These are phyloP conservation scores for Eristalis tenax DNA, from an alignment of 2,888 invertebrate genomes.

Conservation along the genomic window DNA sequence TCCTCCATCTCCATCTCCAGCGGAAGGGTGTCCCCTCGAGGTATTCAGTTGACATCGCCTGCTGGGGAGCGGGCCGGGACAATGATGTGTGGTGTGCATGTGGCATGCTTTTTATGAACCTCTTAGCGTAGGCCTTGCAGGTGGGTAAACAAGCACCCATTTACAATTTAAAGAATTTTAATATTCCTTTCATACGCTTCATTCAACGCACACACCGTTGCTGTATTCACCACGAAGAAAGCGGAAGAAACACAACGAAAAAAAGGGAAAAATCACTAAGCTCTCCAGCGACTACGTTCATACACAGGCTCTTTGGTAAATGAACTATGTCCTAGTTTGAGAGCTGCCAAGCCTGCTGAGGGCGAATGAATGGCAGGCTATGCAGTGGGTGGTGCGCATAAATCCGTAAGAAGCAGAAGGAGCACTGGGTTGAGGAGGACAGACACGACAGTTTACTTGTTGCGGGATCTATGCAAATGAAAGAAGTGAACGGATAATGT, in stretches of 20 bases:
- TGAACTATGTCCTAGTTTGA: conserved; percentile 20
- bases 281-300: background rate
- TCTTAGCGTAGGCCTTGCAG: conserved; percentile 43
- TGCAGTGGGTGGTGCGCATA: background rate
- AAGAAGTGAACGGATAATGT: conserved; percentile 18
- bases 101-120: conserved; percentile 27
- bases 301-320: background rate
- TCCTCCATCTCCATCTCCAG: conserved; percentile 9
- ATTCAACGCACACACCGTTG: conserved; percentile 28
- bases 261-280: background rate
- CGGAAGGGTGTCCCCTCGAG: conserved; percentile 3
- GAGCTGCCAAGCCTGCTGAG: background rate
- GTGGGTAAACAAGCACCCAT: conserved; percentile 58
- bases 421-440: background rate
- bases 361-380: background rate
- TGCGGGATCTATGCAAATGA: conserved; percentile 6
- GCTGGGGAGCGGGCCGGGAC: background rate
- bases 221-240: conserved; percentile 3
- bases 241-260: background rate
- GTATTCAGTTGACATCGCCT: conserved; percentile 32
- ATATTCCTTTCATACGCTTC: conserved; percentile 45
- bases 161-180: conserved; percentile 68
- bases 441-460: conserved; percentile 31
- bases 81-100: background rate
- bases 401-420: background rate